Conservation (phyloP, 2,113 vertebrate species). For the Gasterosteus nipponicus region DNA sequence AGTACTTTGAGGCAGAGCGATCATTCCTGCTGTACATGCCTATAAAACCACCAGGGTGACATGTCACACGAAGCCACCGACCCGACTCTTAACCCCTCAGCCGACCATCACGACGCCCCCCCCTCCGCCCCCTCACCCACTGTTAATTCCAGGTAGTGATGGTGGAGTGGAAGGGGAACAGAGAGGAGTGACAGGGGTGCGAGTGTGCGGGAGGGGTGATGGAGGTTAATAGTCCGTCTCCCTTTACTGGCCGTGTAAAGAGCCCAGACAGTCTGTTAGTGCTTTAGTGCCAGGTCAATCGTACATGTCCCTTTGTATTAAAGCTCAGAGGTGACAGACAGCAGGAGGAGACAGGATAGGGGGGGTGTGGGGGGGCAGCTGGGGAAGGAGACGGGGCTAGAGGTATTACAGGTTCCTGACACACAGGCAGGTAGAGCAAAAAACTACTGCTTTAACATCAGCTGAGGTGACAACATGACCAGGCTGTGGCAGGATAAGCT, state of each 20-base stretch:
- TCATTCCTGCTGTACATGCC: slow-evolving; percentile 28
- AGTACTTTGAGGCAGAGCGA: slow-evolving; percentile 9
- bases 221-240: slow-evolving; percentile 77
- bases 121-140: neutral
- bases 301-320: slow-evolving; percentile 70
- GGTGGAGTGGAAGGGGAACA: slow-evolving; percentile 5
- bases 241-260: slow-evolving; percentile 66
- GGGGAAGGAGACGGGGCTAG: neutral
- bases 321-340: slow-evolving; percentile 67
- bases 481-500: neutral
- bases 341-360: slow-evolving; percentile 9
- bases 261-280: slow-evolving; percentile 73
- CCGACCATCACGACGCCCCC: neutral
- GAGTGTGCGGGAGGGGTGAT: slow-evolving; percentile 52
- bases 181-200: slow-evolving; percentile 45
- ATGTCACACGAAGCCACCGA: slow-evolving; percentile 51
- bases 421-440: slow-evolving; percentile 11
- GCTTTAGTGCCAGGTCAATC: slow-evolving; percentile 69
- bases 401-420: neutral
- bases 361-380: neutral
- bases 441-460: slow-evolving; percentile 19
- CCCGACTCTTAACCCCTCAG: slow-evolving; percentile 48
- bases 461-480: neutral
- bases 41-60: slow-evolving; percentile 45
- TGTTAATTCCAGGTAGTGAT: slow-evolving; percentile 62